phyloP scores from a whole-genome alignment of 2,888 invertebrate genomes.

The Myopa testacea region DNA sequence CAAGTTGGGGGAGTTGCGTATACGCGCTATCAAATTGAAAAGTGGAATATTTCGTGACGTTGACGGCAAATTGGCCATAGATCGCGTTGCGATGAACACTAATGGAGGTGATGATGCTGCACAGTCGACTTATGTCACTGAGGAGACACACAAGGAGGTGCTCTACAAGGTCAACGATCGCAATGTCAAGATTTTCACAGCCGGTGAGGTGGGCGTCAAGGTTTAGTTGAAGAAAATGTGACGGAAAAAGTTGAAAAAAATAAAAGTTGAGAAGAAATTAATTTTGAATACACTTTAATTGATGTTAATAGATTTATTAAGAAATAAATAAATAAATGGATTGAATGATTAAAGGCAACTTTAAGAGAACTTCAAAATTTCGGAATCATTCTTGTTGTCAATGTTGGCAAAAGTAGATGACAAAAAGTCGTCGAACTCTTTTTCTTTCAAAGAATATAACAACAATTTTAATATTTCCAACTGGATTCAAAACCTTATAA shows the following conservation, averaged over 20 bases:
- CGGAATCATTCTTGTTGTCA: too few relatives aligned
- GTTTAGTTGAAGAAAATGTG: conserved; percentile 47
- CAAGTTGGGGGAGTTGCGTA: conserved; percentile 74
- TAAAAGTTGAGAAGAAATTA: not conserved
- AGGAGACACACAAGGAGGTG: conserved; percentile 61
- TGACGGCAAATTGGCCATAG: conserved; percentile 74
- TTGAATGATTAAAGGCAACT: too few relatives aligned
- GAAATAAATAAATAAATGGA: not conserved
- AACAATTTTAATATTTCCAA: too few relatives aligned
- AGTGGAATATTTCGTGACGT: conserved; percentile 81
- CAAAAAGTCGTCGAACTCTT: too few relatives aligned
- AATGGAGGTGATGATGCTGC: conserved; percentile 38
- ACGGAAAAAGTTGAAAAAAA: not conserved
- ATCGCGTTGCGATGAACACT: conserved; percentile 45
- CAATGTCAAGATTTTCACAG: conserved; percentile 79
- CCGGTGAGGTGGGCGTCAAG: conserved; percentile 71
- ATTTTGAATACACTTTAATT: not conserved
- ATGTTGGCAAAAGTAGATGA: too few relatives aligned
- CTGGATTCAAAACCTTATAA: too few relatives aligned
- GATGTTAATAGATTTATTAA: too few relatives aligned
- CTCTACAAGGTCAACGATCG: conserved; percentile 79
- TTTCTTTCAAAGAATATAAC: too few relatives aligned
- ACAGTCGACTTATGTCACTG: conserved; percentile 39
- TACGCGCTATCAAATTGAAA: conserved; percentile 76
- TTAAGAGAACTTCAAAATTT: too few relatives aligned